Evolutionary conservation across 2,888 invertebrate genomes (phyloP).

Genomic region (Lithosia quadra): DNA sequence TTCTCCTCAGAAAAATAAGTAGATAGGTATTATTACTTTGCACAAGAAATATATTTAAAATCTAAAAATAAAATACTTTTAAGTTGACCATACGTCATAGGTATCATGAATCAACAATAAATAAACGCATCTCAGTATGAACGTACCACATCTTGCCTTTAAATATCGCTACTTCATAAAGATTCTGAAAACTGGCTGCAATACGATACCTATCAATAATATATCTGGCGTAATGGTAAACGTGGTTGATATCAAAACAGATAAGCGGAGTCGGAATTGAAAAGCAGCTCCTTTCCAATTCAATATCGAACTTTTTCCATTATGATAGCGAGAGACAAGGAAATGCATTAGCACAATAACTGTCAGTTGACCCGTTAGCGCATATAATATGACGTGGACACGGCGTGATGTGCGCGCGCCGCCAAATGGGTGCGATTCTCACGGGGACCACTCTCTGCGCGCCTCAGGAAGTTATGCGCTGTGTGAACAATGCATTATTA

Average conservation of each 20-base stretch:
- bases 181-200: slow-evolving; percentile 31
- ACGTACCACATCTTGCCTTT: slow-evolving; percentile 30
- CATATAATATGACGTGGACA: slow-evolving; percentile 62
- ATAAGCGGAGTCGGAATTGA: slow-evolving; percentile 43
- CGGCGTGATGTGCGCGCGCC: slow-evolving; percentile 61
- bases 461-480: slow-evolving; percentile 27
- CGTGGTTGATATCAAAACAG: slow-evolving; percentile 42
- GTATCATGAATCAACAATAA: too few relatives aligned
- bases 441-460: slow-evolving; percentile 54
- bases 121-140: too few relatives aligned
- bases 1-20: too few relatives aligned
- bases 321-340: slow-evolving; percentile 54
- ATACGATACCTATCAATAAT: slow-evolving; percentile 32
- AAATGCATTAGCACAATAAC: slow-evolving; percentile 71
- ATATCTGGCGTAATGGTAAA: slow-evolving; percentile 44
- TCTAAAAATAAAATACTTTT: too few relatives aligned
- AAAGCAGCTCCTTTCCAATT: slow-evolving; percentile 47
- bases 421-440: slow-evolving; percentile 69
- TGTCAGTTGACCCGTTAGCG: slow-evolving; percentile 65
- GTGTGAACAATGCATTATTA: slow-evolving; percentile 22
- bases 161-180: slow-evolving; percentile 22
- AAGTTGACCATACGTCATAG: too few relatives aligned
- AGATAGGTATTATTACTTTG: too few relatives aligned
- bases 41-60: too few relatives aligned
- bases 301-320: slow-evolving; percentile 44